Percentiles rank a stretch among this genome's conserved stretches.
Conservation (phyloP, 2,113 vertebrate species). For the Phylloscopus trochiloides region DNA sequence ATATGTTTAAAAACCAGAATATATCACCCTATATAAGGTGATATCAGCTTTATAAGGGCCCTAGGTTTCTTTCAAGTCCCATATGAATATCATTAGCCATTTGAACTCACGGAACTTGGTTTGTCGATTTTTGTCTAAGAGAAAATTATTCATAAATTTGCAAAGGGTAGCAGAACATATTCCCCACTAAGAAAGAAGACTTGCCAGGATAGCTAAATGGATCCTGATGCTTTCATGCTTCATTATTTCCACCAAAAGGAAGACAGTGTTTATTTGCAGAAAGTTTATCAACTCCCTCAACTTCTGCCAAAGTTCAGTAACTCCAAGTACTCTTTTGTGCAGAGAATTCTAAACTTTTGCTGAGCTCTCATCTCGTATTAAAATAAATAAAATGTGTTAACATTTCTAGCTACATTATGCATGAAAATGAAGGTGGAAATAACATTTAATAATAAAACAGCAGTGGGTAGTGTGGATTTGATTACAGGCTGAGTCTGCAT, state of each 20-base stretch:
- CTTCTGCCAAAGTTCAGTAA: background rate
- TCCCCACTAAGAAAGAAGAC: background rate
- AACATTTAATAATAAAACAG: slow-evolving; percentile 1
- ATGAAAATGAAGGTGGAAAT: background rate
- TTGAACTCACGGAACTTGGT: background rate
- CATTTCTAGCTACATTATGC: background rate
- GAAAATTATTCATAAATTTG: background rate
- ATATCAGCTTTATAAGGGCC: background rate
- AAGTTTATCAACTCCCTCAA: background rate
- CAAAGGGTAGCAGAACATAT: background rate
- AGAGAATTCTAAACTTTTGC: background rate
- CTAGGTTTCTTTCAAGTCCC: background rate
- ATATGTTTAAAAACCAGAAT: accelerated
- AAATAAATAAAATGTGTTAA: background rate
- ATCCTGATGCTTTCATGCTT: background rate
- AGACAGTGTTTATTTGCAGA: background rate
- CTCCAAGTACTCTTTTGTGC: background rate
- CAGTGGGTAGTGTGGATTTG: background rate
- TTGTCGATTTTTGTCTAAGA: background rate
- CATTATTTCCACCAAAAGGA: background rate
- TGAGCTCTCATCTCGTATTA: background rate
- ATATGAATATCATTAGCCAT: background rate
- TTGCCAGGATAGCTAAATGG: background rate
- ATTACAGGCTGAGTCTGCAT: background rate
- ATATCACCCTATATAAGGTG: background rate